Evolutionary conservation across 2,888 invertebrate species (phyloP), one percentile per base, ranked within the genome.

Genomic region (Cheilosia grossa): DNA sequence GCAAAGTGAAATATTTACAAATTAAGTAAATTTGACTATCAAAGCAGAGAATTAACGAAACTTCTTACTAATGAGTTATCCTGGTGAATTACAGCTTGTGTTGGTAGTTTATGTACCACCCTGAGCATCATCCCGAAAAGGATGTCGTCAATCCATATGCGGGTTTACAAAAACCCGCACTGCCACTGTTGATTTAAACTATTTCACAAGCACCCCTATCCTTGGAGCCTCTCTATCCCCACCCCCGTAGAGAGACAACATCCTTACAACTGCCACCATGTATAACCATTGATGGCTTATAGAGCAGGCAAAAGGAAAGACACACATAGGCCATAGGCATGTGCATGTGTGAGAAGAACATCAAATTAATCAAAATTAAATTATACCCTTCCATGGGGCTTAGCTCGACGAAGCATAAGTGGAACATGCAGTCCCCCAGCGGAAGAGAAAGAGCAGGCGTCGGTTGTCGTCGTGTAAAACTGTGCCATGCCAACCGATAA

Each of bases 321-420:
- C 47, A 42, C 44, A 17, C n/a, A 64, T 27, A 37, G 24, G 4
- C 24, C n/a, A 64, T 27, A 37, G 24, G 4, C 21, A 40, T 13
- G 24, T n/a, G 70, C 21, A 42, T 74, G 67, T 67, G 66, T 51
- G 47, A 30, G 66, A 56, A 44, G 75, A 47, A 77, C 75, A 83
- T 83, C 74, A 80, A 80, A 83, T 85, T 85, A 85, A 85, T 85
- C 81, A 85, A 85, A 85, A 85, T 77, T 85, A 81, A 85, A 75
- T 77, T 85, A 85, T 77, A 70, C 75, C 85, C 80, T 70, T 81
- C 77, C 75, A 63, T 70, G 66, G 63, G 44, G 54, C 66, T 80
- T 63, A 75, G 42, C 53, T 61, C 64, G 63, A 72, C 72, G 80
- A 67, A 75, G 66, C 81, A 66, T 80, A 85, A 85, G 72, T 81